Base-by-base conservation (phyloP, 1,140 invertebrate genomes). In the Cydia amplana region DNA sequence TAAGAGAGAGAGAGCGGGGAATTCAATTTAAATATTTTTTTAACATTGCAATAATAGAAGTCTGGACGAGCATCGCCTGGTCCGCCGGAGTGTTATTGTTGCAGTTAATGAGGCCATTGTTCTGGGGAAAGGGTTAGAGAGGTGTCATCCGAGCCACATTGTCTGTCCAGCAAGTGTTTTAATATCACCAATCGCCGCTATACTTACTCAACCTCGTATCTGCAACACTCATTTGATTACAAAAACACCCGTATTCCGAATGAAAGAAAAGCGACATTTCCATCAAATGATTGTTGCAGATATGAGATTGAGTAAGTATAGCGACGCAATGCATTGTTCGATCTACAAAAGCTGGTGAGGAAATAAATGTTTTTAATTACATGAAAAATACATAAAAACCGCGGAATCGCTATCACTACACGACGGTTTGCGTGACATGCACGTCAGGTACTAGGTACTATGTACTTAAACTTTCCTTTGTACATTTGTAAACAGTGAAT, bases 61-160 rank as follows among this genome's bases (percentile, higher is more conserved):
- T 72, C 46, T 73, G 77, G 78, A 75, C 43, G 77, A 78, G 74
- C 73, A 43, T 78, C 51, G 76, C 70, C 77, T 77, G 80, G 79
- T 65, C 81, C 79, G 79, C 74, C 78, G 82, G 79, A 76, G 74
- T 83, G 83, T 85, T 89, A 90, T 91, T 90, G 87, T 89, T 82
- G 74, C 79, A 82, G 78, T 86, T 88, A 90, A 91, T 87, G 86
- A 89, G 82, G 72, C 84, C 76, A 87, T 91, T 91, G 88, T 89
- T 87, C 77, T 74, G 72, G 77, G 72, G 77, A 81, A 77, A 76
- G 51, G 79, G 77, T 79, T 82, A 78, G 73, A 79, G 78, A 85
- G 82, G 85, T 88, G 86, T 86, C 86, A 85, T 84, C 80, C 78
- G 78, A 85, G 74, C 84, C 77, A 78, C 83, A 91, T 87, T 90